Conservation (phyloP, 2,113 vertebrate species). For the Dermatemys mawii region DNA sequence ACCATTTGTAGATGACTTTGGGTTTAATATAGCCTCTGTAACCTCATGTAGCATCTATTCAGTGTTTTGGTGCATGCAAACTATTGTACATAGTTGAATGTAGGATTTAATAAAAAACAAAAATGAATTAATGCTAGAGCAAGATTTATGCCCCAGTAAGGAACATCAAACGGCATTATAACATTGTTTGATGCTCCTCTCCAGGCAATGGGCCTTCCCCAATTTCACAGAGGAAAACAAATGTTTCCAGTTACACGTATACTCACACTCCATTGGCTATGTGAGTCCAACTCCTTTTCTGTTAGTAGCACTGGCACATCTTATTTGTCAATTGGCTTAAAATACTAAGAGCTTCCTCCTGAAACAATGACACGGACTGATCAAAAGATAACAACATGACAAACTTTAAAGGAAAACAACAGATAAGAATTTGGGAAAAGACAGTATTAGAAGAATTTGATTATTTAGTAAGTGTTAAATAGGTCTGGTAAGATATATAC, state of each 20-base stretch:
- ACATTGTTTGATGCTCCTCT: constrained; percentile 62
- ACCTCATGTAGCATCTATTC: constrained; percentile 3
- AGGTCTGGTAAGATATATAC: not conserved
- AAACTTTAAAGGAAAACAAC: not conserved
- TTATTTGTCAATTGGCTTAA: not conserved
- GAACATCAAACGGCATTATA: constrained; percentile 67
- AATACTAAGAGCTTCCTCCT: not conserved
- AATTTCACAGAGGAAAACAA: constrained; percentile 57
- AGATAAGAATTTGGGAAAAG: not conserved
- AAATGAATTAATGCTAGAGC: constrained; percentile 63
- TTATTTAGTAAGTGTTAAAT: not conserved
- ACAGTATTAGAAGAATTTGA: not conserved
- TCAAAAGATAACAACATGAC: not conserved
- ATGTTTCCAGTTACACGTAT: constrained; percentile 60
- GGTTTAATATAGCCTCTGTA: not conserved
- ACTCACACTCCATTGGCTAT: constrained; percentile 17
- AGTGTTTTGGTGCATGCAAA: constrained; percentile 41
- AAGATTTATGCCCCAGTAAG: constrained; percentile 60
- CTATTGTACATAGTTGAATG: constrained; percentile 10
- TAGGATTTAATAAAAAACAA: constrained; percentile 29
- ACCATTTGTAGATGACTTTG: not conserved
- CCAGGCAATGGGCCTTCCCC: constrained; percentile 57
- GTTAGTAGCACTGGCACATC: not conserved
- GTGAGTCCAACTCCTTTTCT: constrained; percentile 17
- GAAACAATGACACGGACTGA: not conserved